These are phyloP conservation scores for Andricus quercusramuli DNA, from an alignment of 2,888 invertebrate species.

Conservation along the genomic window DNA sequence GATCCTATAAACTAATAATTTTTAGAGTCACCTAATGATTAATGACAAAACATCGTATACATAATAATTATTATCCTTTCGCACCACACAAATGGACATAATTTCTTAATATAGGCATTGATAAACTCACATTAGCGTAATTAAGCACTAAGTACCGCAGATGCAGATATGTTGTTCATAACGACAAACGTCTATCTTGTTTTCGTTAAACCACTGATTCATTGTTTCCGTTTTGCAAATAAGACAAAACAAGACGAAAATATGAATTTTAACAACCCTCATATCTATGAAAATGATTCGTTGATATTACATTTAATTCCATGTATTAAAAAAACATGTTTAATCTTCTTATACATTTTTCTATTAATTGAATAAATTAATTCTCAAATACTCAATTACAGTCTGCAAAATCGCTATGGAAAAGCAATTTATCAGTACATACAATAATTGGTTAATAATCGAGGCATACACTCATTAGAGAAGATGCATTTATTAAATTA, in stretches of 20 bases:
- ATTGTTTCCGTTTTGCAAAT: background rate
- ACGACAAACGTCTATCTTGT: slow-evolving; percentile 38
- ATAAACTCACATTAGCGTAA: slow-evolving; percentile 20
- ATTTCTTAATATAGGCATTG: slow-evolving; percentile 25
- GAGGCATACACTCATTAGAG: too few relatives aligned
- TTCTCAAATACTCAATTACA: background rate
- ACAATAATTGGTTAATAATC: too few relatives aligned
- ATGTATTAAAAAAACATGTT: background rate
- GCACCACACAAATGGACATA: background rate
- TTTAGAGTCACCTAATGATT: background rate
- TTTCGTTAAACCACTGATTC: slow-evolving; percentile 15
- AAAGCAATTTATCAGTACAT: too few relatives aligned
- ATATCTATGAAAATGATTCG: background rate
- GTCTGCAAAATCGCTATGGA: too few relatives aligned
- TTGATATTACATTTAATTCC: background rate
- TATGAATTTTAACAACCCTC: background rate
- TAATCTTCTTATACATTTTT: background rate
- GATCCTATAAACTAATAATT: background rate
- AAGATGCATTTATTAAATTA: background rate
- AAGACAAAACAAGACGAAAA: background rate
- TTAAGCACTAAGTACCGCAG: slow-evolving; percentile 3
- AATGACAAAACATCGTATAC: background rate
- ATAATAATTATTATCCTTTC: background rate
- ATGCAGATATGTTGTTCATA: background rate
- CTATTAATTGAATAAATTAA: background rate